Evolutionary conservation across 2,113 vertebrate species (phyloP), one percentile per base, ranked within the genome.

Genomic region (Dendrocopos noguchii): DNA sequence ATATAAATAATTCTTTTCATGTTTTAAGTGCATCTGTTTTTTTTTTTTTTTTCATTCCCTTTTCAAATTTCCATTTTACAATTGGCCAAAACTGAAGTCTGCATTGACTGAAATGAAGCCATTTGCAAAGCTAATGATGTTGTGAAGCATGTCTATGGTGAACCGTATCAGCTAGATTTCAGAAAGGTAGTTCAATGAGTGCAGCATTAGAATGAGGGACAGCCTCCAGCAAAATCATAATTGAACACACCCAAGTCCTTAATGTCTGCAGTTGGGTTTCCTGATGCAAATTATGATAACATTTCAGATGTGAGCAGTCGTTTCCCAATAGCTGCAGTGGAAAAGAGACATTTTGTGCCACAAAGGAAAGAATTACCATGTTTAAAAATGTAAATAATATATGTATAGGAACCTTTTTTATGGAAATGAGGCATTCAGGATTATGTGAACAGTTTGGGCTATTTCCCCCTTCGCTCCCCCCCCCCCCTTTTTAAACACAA

Each of bases 1-100:
- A 98, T 98, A 98, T 98, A 98, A 98, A 98, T 98, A 98, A 98
- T 98, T 98, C 96, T 98, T 98, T 98, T 97, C 97, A 97, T 97
- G 98, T 97, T 97, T 98, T 98, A 98, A 98, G 97, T 98, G 98
- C 98, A 98, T 98, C 97, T 98, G 96, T 92, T 91, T 97, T 73
- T 93, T 77, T 80, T 80, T 80, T 71, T 31, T 97, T 73, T 93
- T 77, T 10, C 78, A n/a, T 78, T 71, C 28, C 84, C 91, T 97
- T 95, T 97, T 96, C 92, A 96, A 93, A 97, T 97, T 97, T 97
- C 95, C 95, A 61, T 94, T 95, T 96, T 96, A 96, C 95, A 96
- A 74, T 97, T 96, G 97, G 96, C 97, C 97, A 95, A 97, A 98
- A 97, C 84, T 25, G 96, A 97, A 97, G 96, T 95, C 71, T 88